A percentile compares a stretch with the other conserved stretches of the same genome.
Conservation (phyloP, 2,113 vertebrate species). For the Sebastes schlegelii region DNA sequence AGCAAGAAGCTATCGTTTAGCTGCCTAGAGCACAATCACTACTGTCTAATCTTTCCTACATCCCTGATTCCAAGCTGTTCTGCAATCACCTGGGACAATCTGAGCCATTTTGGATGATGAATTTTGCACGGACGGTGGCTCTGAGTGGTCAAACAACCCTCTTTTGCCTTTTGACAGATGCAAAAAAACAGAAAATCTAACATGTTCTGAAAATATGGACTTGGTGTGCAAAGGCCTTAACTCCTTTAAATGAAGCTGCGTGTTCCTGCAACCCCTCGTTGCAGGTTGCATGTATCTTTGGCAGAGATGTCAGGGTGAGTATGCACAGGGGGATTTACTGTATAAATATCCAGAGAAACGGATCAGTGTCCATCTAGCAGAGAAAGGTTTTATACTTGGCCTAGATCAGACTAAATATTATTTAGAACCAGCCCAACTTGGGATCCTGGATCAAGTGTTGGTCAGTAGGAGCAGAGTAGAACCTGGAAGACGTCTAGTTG, state of each 20-base stretch:
- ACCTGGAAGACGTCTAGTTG: not conserved
- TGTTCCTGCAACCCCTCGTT: not conserved
- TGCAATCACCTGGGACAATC: too few species aligned
- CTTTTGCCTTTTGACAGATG: too few species aligned
- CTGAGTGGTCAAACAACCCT: too few species aligned
- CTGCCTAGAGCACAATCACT: too few species aligned
- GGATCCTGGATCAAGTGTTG: constrained; percentile 3
- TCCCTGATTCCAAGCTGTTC: too few species aligned
- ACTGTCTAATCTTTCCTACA: too few species aligned
- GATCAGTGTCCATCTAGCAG: not conserved
- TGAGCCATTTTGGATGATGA: too few species aligned
- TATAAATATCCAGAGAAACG: not conserved
- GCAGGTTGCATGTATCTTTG: not conserved
- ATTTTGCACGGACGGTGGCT: too few species aligned
- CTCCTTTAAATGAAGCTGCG: not conserved
- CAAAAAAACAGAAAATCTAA: too few species aligned
- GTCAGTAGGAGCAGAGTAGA: not conserved
- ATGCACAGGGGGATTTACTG: not conserved
- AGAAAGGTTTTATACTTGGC: not conserved
- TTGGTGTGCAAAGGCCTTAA: too few species aligned
- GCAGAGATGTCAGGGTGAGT: not conserved
- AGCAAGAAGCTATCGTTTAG: too few species aligned
- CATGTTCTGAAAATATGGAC: not conserved
- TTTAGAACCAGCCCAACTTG: not conserved
- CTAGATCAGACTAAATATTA: not conserved